Conservation (phyloP, 2,797 vertebrate genomes). For the Tarsius wallacei region DNA sequence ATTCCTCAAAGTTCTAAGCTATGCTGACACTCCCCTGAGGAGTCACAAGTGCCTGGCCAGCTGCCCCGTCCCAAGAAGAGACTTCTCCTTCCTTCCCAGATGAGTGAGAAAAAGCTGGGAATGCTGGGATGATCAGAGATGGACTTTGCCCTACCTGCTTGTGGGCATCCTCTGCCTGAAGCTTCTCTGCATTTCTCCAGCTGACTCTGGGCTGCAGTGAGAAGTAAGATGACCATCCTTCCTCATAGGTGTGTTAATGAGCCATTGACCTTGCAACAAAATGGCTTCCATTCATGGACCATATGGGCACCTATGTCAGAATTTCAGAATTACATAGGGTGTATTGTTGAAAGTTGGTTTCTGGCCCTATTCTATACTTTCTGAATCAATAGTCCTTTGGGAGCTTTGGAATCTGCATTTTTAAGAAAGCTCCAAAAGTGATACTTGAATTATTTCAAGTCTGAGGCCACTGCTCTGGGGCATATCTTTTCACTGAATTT, state of each 20-base stretch:
- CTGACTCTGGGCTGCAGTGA: rapidly evolving
- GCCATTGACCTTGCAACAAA: neutral
- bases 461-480: neutral
- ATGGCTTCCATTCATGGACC: neutral
- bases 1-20: neutral
- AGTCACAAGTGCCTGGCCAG: neutral
- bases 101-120: neutral
- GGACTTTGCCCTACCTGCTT: too few relatives aligned
- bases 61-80: neutral
- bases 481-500: neutral
- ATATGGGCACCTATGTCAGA: neutral
- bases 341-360: neutral
- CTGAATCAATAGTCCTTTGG: neutral
- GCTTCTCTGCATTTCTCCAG: neutral
- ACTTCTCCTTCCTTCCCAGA: rapidly evolving
- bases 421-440: neutral
- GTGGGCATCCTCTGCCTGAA: rapidly evolving
- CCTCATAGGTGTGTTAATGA: rapidly evolving
- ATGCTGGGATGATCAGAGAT: neutral
- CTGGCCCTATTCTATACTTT: neutral
- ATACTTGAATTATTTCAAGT: neutral
- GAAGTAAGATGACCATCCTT: too few relatives aligned
- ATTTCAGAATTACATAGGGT: too few relatives aligned
- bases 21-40: neutral
- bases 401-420: neutral